These are phyloP conservation scores for Octopus bimaculoides DNA, from an alignment of 1,140 invertebrate species.

Conservation along the genomic window DNA sequence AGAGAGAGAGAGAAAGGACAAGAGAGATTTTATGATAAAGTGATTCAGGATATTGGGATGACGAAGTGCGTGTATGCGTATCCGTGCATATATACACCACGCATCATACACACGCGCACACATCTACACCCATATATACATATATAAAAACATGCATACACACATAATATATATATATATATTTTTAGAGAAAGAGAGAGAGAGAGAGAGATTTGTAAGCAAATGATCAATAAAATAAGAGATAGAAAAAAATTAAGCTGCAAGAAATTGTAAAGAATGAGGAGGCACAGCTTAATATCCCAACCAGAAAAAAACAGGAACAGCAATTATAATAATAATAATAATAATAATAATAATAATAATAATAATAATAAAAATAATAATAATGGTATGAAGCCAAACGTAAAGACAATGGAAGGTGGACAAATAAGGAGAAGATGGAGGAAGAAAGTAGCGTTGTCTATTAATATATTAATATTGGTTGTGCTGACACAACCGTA, in stretches of 20 bases:
- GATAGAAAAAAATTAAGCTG: background rate
- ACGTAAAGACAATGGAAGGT: background rate
- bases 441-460: too few species aligned
- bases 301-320: background rate
- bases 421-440: too few species aligned
- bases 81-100: background rate
- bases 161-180: conserved; percentile 1
- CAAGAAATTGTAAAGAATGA: background rate
- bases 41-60: background rate
- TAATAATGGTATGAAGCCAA: background rate
- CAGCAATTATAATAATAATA: background rate
- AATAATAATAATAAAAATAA: background rate
- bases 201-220: background rate
- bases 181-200: background rate
- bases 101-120: background rate
- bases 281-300: background rate
- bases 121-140: background rate
- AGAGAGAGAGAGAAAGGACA: background rate
- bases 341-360: background rate
- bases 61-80: background rate
- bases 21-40: background rate
- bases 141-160: background rate
- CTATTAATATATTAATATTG: too few species aligned
- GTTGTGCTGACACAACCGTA: too few species aligned
- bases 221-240: background rate